phyloP scores from a whole-genome alignment of 1,140 invertebrate genomes.

The Zeugodacus cucurbitae region DNA sequence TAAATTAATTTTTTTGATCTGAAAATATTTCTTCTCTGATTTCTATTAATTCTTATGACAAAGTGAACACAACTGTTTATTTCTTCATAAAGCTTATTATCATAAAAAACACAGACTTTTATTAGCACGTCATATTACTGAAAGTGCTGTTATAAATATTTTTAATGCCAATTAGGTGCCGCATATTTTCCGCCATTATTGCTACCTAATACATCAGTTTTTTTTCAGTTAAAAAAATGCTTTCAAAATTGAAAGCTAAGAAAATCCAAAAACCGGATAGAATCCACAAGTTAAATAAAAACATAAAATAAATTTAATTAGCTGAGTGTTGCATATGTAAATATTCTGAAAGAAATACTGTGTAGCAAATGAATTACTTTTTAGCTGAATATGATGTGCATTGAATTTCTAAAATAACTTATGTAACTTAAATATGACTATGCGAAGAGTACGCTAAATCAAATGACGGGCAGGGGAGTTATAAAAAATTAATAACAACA shows the following conservation, averaged over 20 bases:
- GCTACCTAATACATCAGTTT: neutral
- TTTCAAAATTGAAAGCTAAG: neutral
- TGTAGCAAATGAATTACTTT: neutral
- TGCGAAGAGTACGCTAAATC: neutral
- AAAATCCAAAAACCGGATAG: neutral
- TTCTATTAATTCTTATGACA: too few species aligned
- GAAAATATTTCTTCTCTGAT: too few species aligned
- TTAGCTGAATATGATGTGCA: constrained; percentile 13
- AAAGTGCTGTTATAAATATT: too few species aligned
- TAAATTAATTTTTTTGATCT: too few species aligned
- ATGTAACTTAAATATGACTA: neutral
- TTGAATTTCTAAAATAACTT: neutral
- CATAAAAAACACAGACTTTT: too few species aligned
- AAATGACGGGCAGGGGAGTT: neutral
- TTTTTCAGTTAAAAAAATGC: neutral
- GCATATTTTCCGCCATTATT: neutral
- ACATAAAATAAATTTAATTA: neutral
- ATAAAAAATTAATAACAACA: neutral
- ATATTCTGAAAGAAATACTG: neutral
- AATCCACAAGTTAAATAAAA: neutral
- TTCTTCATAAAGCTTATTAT: too few species aligned
- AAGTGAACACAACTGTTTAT: too few species aligned
- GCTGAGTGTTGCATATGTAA: neutral
- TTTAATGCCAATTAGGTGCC: neutral
- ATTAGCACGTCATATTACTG: too few species aligned